These are phyloP conservation scores for Venturia canescens DNA, from an alignment of 1,140 invertebrate genomes.

Conservation along the genomic window DNA sequence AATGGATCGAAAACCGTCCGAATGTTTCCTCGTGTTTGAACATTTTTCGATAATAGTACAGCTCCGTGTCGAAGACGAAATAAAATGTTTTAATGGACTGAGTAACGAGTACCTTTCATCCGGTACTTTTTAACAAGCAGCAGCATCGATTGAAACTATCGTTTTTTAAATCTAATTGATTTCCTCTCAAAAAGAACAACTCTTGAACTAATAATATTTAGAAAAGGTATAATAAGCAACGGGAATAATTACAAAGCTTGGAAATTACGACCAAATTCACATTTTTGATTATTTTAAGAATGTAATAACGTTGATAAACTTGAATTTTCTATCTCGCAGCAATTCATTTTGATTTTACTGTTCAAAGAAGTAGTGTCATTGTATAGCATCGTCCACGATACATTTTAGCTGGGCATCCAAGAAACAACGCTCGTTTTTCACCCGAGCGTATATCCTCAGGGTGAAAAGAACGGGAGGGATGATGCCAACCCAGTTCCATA, in stretches of 20 bases:
- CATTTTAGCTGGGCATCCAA: neutral
- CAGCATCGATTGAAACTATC: too few species aligned
- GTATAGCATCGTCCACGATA: neutral
- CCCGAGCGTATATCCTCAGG: neutral
- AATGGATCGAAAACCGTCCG: slow-evolving; percentile 32
- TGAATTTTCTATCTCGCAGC: too few species aligned
- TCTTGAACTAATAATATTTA: too few species aligned
- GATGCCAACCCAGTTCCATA: neutral
- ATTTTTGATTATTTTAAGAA: too few species aligned
- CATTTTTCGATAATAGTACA: slow-evolving; percentile 37
- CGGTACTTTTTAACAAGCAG: too few species aligned
- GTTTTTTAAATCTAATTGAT: too few species aligned
- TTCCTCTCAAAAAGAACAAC: too few species aligned
- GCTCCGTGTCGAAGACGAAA: neutral
- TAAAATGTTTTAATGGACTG: neutral
- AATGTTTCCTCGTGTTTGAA: neutral
- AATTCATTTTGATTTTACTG: neutral
- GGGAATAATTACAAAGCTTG: too few species aligned
- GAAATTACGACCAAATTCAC: too few species aligned
- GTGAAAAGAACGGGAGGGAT: neutral
- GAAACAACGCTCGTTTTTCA: neutral
- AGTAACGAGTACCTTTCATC: too few species aligned
- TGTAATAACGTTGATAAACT: too few species aligned
- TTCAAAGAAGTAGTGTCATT: neutral
- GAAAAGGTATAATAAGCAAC: too few species aligned